Percentiles rank a stretch among this genome's conserved stretches.
These are phyloP conservation scores for Eucriotettix oculatus DNA, from an alignment of 2,888 invertebrate species.

Conservation along the genomic window DNA sequence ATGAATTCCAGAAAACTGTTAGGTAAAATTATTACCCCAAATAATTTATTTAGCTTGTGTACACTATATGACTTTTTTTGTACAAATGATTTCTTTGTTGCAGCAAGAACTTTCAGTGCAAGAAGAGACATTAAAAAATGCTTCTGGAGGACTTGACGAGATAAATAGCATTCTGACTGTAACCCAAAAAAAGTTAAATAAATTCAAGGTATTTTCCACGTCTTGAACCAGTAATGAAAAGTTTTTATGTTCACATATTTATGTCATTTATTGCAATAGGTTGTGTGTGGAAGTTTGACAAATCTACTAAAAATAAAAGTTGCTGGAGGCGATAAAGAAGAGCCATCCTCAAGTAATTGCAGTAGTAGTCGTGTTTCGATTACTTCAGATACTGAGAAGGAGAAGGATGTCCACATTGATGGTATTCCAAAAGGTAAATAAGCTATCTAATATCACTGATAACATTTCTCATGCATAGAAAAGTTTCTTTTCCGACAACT, in stretches of 20 bases:
- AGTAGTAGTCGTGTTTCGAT: neutral
- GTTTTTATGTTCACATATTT: neutral
- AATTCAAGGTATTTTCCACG: slow-evolving; percentile 46
- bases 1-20: no score
- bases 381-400: neutral
- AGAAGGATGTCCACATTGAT: neutral
- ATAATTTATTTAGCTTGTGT: no score
- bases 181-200: slow-evolving; percentile 75
- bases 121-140: slow-evolving; percentile 42
- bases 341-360: slow-evolving; percentile 1
- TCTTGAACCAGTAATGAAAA: neutral
- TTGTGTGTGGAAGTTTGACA: slow-evolving; percentile 56
- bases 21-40: no score
- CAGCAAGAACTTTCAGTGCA: slow-evolving; percentile 44
- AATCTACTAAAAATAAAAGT: slow-evolving; percentile 42
- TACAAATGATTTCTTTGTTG: neutral
- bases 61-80: neutral
- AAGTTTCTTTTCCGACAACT: no score
- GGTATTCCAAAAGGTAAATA: no score
- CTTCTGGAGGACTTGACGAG: slow-evolving; percentile 59
- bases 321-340: slow-evolving; percentile 14
- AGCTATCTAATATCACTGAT: no score
- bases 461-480: no score
- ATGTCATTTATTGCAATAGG: slow-evolving; percentile 26
- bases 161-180: slow-evolving; percentile 60